A percentile compares a stretch with the other conserved stretches of the same genome.
Evolutionary conservation across 2,113 vertebrate genomes (phyloP).

Genomic region (Triplophysa tibetana): DNA sequence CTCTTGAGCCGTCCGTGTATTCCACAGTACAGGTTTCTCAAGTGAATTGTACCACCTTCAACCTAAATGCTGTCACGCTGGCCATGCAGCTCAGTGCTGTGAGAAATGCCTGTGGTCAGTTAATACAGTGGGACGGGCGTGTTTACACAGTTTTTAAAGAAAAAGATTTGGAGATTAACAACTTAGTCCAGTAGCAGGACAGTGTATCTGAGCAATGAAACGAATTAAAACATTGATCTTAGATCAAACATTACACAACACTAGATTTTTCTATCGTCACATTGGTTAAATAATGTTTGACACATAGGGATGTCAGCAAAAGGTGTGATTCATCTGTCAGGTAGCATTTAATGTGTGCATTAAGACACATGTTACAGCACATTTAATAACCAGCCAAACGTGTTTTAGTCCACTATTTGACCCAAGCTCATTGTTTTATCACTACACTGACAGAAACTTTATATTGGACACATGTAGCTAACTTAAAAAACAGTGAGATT

Average conservation of each 20-base stretch:
- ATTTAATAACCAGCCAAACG: background rate
- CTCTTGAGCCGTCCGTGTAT: background rate
- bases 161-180: conserved; percentile 14
- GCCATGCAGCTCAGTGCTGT: background rate
- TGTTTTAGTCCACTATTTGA: background rate
- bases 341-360: background rate
- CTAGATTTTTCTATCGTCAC: conserved; percentile 24
- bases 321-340: background rate
- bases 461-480: too few relatives aligned
- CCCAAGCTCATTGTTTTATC: background rate
- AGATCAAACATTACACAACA: background rate
- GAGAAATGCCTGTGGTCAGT: background rate
- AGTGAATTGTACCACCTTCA: background rate
- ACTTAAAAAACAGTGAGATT: too few relatives aligned
- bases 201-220: background rate
- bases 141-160: conserved; percentile 8
- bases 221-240: background rate
- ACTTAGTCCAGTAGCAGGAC: background rate
- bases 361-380: background rate
- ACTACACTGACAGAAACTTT: background rate
- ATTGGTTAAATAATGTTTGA: background rate
- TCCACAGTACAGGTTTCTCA: background rate
- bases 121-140: background rate
- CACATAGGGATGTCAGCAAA: background rate
- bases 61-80: background rate